phyloP scores from a whole-genome alignment of 2,113 vertebrate genomes.

The Brienomyrus longianalis region DNA sequence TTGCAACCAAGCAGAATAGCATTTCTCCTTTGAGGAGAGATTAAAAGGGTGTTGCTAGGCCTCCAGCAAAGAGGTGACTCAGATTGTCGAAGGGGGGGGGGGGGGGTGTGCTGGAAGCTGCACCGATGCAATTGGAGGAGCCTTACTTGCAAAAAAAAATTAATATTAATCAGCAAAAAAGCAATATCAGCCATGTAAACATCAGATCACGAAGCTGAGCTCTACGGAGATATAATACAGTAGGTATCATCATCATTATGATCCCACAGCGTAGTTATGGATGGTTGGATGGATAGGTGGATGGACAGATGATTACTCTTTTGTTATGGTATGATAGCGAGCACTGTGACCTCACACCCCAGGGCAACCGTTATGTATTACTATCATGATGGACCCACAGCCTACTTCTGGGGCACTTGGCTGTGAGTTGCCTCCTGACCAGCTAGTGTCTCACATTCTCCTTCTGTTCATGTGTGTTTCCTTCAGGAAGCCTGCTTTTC shows the following conservation, averaged over 20 bases:
- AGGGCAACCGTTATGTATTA: neutral
- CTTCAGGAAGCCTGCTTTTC: neutral
- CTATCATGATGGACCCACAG: neutral
- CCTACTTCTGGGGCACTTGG: neutral
- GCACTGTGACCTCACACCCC: neutral
- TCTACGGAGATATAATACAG: neutral
- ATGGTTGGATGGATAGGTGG: neutral
- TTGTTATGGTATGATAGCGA: neutral
- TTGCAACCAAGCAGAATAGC: neutral
- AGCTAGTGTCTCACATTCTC: neutral
- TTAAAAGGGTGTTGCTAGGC: neutral
- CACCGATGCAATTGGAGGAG: neutral
- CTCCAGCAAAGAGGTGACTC: neutral
- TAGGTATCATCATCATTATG: neutral
- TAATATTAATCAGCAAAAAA: neutral
- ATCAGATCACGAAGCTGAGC: neutral
- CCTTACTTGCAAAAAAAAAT: neutral
- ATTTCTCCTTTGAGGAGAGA: neutral
- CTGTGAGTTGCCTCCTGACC: neutral
- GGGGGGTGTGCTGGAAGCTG: neutral
- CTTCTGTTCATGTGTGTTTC: neutral
- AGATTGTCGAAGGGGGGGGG: neutral
- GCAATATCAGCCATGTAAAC: neutral
- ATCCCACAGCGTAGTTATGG: neutral
- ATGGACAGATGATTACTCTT: neutral